Conservation (phyloP, 2,888 invertebrate species). For the Tetanocera ferruginea region DNA sequence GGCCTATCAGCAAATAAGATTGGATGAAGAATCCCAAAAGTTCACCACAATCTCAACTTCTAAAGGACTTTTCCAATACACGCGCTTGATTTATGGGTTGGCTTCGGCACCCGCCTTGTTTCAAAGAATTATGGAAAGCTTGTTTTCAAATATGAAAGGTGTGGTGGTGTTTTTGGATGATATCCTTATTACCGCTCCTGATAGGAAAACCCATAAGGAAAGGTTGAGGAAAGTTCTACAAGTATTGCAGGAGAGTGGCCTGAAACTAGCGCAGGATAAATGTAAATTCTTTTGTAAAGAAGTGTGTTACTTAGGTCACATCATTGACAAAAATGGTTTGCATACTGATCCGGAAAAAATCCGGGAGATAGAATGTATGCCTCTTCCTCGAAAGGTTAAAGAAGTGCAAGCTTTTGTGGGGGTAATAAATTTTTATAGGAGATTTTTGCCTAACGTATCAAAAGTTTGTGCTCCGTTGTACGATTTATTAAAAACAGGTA, state of each 20-base stretch:
- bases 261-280: too few species aligned
- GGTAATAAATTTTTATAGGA: conserved; percentile 1
- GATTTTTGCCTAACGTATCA: neutral
- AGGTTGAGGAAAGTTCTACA: too few species aligned
- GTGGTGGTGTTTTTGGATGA: neutral
- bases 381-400: too few species aligned
- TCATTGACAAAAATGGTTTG: too few species aligned
- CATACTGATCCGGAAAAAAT: too few species aligned
- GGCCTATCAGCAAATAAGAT: conserved; percentile 61
- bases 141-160: neutral
- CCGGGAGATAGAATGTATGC: too few species aligned
- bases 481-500: neutral
- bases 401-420: neutral
- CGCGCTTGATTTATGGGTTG: conserved; percentile 5
- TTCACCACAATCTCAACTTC: conserved; percentile 55
- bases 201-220: too few species aligned
- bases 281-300: too few species aligned
- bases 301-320: too few species aligned
- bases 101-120: conserved; percentile 16
- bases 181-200: too few species aligned
- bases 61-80: conserved; percentile 1
- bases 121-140: conserved; percentile 15
- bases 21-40: conserved; percentile 54
- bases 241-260: too few species aligned
- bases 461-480: too few species aligned